These are phyloP conservation scores for Hylyphantes graminicola DNA, from an alignment of 1,140 invertebrate genomes.

Conservation along the genomic window DNA sequence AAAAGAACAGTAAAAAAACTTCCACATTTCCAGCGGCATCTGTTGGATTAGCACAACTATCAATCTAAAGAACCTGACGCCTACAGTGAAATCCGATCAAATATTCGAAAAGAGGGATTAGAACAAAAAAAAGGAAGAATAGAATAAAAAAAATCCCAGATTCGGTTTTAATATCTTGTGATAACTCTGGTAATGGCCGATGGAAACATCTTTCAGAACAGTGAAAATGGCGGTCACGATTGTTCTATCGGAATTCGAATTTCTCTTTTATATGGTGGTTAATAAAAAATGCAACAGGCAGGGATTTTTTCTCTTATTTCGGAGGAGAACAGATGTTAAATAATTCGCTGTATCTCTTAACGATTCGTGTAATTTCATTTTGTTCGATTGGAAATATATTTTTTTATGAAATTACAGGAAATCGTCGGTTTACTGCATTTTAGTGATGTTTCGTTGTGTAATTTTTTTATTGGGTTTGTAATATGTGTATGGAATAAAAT, in stretches of 20 bases:
- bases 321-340: too few species aligned
- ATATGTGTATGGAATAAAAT: too few species aligned
- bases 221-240: conserved; percentile 24
- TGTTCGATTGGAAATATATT: too few species aligned
- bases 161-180: conserved; percentile 11
- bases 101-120: not conserved
- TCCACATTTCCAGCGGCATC: conserved; percentile 13
- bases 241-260: conserved; percentile 3
- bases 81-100: not conserved
- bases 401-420: too few species aligned
- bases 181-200: conserved; percentile 12
- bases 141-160: not conserved
- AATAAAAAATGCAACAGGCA: too few species aligned
- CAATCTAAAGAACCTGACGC: conserved; percentile 25
- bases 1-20: not conserved
- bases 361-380: too few species aligned
- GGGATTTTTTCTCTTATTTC: too few species aligned
- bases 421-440: too few species aligned
- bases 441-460: too few species aligned
- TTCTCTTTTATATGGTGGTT: not conserved
- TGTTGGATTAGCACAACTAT: conserved; percentile 24
- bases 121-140: not conserved
- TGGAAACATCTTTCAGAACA: conserved; percentile 11
- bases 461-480: too few species aligned
- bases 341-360: too few species aligned